A percentile compares a stretch with the other conserved stretches of the same genome.
phyloP scores from a whole-genome alignment of 2,113 vertebrate genomes.

The Macrotis lagotis region DNA sequence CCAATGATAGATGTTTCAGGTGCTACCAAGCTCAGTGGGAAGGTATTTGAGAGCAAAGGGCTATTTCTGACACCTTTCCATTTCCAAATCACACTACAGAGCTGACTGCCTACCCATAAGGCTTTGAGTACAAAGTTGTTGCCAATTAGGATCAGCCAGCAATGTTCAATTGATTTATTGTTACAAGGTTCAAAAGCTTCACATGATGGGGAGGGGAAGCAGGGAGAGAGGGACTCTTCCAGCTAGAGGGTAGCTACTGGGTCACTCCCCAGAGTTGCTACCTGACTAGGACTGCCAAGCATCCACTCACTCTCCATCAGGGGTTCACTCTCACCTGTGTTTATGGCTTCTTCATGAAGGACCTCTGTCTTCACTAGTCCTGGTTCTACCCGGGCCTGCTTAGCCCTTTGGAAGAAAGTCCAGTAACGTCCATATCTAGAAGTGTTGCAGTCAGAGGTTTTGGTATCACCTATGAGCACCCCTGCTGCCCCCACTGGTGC shows the following conservation, averaged over 20 bases:
- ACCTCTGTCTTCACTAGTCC: background rate
- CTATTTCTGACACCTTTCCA: background rate
- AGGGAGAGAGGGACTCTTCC: background rate
- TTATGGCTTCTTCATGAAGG: background rate
- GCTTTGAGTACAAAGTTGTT: background rate
- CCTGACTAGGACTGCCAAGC: background rate
- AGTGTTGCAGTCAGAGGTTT: background rate
- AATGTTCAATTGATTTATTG: background rate
- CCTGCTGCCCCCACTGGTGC: no score
- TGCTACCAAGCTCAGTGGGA: background rate
- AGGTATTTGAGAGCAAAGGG: background rate
- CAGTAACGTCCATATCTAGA: fast-evolving
- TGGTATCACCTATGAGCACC: background rate
- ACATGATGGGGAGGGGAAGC: background rate
- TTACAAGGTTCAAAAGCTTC: background rate
- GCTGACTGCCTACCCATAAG: background rate
- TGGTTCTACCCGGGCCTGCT: background rate
- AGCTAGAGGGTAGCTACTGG: background rate
- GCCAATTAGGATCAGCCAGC: background rate
- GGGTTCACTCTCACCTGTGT: background rate
- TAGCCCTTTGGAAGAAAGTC: background rate
- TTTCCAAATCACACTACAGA: background rate
- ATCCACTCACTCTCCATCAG: background rate
- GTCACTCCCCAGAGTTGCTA: background rate
- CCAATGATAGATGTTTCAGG: no score